Percentiles rank a stretch among this genome's conserved stretches.
These are phyloP conservation scores for Diplodus sargus DNA, from an alignment of 2,797 vertebrate genomes.

Conservation along the genomic window DNA sequence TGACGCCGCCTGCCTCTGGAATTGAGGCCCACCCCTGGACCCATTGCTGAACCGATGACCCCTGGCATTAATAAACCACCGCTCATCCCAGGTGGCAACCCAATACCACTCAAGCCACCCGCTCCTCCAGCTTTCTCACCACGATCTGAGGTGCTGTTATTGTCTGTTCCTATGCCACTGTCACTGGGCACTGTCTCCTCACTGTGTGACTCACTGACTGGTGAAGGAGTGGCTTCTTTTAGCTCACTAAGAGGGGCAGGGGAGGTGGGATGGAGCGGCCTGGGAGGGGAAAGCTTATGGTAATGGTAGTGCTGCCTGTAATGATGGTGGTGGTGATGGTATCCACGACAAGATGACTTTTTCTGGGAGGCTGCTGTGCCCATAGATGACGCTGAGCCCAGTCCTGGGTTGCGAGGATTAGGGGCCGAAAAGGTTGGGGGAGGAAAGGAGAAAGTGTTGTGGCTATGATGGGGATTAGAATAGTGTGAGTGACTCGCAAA, in stretches of 20 bases:
- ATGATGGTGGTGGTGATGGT: slow-evolving; percentile 86
- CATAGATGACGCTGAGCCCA: slow-evolving; percentile 60
- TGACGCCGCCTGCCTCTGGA: slow-evolving; percentile 91
- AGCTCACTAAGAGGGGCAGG: slow-evolving; percentile 95
- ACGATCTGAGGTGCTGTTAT: slow-evolving; percentile 98
- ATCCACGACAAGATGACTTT: slow-evolving; percentile 92
- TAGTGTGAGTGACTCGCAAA: slow-evolving; percentile 90
- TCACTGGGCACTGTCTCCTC: slow-evolving; percentile 98
- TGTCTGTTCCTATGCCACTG: slow-evolving; percentile 98
- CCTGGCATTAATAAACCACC: slow-evolving; percentile 86
- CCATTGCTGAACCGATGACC: slow-evolving; percentile 82
- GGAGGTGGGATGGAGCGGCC: slow-evolving; percentile 93
- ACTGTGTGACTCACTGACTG: slow-evolving; percentile 97
- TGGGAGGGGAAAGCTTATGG: slow-evolving; percentile 88
- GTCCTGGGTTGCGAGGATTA: slow-evolving; percentile 78
- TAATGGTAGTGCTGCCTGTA: slow-evolving; percentile 86
- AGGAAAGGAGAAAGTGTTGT: slow-evolving; percentile 84
- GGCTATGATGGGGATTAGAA: slow-evolving; percentile 84
- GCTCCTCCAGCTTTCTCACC: slow-evolving; percentile 90
- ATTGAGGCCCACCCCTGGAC: slow-evolving; percentile 85
- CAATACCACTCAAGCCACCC: slow-evolving; percentile 78
- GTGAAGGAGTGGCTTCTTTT: slow-evolving; percentile 98
- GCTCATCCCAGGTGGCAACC: slow-evolving; percentile 76
- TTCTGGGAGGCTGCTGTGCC: slow-evolving; percentile 89
- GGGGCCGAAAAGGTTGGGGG: slow-evolving; percentile 86